Percentiles rank a stretch among this genome's conserved stretches.
Conservation (phyloP, 2,113 vertebrate species). For the Colius striatus region DNA sequence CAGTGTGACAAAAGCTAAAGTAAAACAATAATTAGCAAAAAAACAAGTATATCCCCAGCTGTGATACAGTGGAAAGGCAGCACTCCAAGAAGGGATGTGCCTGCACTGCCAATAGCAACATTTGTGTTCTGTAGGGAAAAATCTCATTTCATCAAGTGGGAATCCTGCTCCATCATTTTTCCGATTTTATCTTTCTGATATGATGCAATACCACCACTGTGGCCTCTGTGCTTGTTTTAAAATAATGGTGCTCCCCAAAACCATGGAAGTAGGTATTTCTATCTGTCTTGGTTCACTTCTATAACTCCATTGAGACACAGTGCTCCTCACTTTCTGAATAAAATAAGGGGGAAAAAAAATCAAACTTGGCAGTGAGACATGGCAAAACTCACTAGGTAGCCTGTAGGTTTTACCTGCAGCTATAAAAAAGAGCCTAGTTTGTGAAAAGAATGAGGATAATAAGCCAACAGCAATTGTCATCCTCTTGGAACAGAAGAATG, state of each 20-base stretch:
- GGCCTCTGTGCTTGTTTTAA: neutral
- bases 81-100: neutral
- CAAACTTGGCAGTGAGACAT: neutral
- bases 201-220: neutral
- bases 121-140: neutral
- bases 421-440: neutral
- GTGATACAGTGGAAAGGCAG: neutral
- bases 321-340: neutral
- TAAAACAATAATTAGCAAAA: neutral
- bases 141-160: neutral
- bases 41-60: neutral
- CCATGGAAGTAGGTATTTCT: neutral
- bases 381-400: neutral
- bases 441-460: neutral
- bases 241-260: neutral
- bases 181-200: neutral
- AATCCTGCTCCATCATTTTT: neutral
- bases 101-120: neutral
- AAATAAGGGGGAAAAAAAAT: neutral
- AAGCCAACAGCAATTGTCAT: neutral
- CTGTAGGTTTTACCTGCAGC: neutral
- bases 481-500: neutral
- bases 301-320: neutral
- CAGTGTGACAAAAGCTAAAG: neutral
- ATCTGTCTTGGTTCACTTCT: neutral